Percentiles rank a stretch among this genome's conserved stretches.
Conservation (phyloP, 2,888 invertebrate species). For the Cheilosia vulpina region DNA sequence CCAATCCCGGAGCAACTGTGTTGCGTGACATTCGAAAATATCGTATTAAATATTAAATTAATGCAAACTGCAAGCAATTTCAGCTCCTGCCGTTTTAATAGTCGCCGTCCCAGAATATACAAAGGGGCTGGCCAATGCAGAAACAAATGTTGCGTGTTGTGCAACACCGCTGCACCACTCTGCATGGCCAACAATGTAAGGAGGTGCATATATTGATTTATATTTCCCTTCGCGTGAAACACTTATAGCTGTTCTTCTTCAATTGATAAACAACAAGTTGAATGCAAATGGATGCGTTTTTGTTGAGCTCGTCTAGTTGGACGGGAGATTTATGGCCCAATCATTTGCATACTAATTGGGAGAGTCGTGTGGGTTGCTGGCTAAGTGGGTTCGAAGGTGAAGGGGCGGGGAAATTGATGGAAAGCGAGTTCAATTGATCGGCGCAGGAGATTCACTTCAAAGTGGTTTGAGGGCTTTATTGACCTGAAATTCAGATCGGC, state of each 20-base stretch:
- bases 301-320: constrained; percentile 24
- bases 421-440: background rate
- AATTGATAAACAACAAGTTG: constrained; percentile 11
- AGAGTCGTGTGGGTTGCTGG: background rate
- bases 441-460: background rate
- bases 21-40: constrained; percentile 33
- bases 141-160: constrained; percentile 36
- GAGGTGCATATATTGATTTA: background rate
- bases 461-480: background rate
- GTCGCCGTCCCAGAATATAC: background rate
- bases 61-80: constrained; percentile 57
- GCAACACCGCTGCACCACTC: constrained; percentile 13
- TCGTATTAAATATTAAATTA: constrained; percentile 49
- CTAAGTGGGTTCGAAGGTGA: constrained; percentile 27
- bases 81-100: constrained; percentile 41
- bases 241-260: background rate
- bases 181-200: constrained; percentile 32
- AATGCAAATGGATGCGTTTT: constrained; percentile 22
- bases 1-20: constrained; percentile 43
- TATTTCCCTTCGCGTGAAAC: background rate
- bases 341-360: constrained; percentile 43
- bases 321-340: constrained; percentile 23
- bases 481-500: background rate
- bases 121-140: constrained; percentile 18
- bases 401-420: constrained; percentile 1